Evolutionary conservation across 2,888 invertebrate genomes (phyloP).

Genomic region (Heliconius hortense): DNA sequence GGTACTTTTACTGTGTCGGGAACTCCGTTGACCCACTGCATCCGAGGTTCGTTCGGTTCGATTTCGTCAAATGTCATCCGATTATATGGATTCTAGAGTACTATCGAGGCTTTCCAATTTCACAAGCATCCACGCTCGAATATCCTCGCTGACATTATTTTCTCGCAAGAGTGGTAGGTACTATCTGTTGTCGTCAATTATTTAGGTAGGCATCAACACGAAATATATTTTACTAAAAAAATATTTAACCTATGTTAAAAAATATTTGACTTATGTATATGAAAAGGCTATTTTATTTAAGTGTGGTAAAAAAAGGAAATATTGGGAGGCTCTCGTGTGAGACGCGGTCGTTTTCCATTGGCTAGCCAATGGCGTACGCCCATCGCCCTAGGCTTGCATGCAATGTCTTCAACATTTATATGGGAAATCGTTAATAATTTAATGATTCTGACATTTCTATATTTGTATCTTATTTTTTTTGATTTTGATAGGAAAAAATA

Average conservation of each 20-base stretch:
- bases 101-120: too few relatives aligned
- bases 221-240: too few relatives aligned
- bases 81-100: too few relatives aligned
- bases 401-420: constrained; percentile 57
- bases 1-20: too few relatives aligned
- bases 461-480: background rate
- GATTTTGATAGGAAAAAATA: background rate
- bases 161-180: too few relatives aligned
- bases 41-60: too few relatives aligned
- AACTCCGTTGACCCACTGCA: too few relatives aligned
- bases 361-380: constrained; percentile 62
- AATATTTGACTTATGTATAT: constrained; percentile 62
- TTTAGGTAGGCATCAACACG: background rate
- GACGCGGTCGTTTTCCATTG: constrained; percentile 57
- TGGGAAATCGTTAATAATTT: constrained; percentile 67
- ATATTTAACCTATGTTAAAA: background rate
- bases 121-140: too few relatives aligned
- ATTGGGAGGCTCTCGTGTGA: constrained; percentile 54
- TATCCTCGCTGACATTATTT: too few relatives aligned
- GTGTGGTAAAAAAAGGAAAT: constrained; percentile 62
- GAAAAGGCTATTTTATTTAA: constrained; percentile 65
- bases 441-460: constrained; percentile 1
- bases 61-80: too few relatives aligned
- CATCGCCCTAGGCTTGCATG: constrained; percentile 68
- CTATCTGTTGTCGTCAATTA: background rate